A percentile compares a stretch with the other conserved stretches of the same genome.
phyloP scores from a whole-genome alignment of 2,113 vertebrate genomes.

The Leucosticte australis region DNA sequence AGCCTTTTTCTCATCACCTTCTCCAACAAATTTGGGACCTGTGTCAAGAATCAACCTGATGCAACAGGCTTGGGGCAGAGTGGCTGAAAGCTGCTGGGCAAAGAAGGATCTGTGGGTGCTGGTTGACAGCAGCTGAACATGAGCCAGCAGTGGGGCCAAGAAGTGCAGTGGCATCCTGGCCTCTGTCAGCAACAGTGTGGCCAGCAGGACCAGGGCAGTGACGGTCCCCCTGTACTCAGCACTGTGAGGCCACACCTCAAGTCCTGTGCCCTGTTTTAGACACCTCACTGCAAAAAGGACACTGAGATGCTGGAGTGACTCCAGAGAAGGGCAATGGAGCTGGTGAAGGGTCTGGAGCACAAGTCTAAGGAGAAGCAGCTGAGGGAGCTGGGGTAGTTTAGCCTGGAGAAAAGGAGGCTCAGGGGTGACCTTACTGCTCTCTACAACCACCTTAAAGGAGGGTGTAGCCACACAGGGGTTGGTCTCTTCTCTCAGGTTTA shows the following conservation, averaged over 20 bases:
- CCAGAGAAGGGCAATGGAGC: neutral
- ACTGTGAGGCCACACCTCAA: neutral
- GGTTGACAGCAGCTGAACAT: neutral
- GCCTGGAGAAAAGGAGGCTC: neutral
- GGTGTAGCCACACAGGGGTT: neutral
- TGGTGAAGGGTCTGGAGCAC: neutral
- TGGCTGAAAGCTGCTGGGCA: neutral
- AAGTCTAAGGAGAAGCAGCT: neutral
- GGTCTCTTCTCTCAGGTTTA: neutral
- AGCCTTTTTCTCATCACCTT: neutral
- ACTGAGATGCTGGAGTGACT: neutral
- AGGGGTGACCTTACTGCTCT: neutral
- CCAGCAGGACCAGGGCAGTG: neutral
- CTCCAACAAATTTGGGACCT: neutral
- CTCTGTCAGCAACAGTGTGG: neutral
- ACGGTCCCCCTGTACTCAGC: rapidly evolving
- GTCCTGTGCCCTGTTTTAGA: neutral
- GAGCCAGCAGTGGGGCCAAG: neutral
- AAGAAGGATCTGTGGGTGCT: neutral
- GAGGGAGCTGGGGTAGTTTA: neutral
- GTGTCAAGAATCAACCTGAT: neutral
- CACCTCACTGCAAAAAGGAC: neutral
- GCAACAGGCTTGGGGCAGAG: neutral
- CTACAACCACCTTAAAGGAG: neutral
- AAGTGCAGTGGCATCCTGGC: neutral